Evolutionary conservation across 1,140 invertebrate species (phyloP).

Genomic region (Brachionus paranguensis): DNA sequence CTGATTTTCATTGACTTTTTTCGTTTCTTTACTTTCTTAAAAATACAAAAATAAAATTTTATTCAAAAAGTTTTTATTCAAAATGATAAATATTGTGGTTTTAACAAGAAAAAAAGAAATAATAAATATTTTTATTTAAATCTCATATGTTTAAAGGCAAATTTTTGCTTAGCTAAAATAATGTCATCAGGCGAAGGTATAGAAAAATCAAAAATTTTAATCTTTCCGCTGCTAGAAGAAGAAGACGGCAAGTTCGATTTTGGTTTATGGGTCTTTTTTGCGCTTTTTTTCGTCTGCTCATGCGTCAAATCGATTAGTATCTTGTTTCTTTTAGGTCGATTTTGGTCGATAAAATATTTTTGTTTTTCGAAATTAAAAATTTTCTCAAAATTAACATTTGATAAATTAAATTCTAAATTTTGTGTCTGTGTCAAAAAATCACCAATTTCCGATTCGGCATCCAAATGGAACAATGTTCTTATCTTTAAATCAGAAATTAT

Average conservation of each 20-base stretch:
- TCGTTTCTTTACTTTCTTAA: not conserved
- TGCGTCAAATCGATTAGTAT: not conserved
- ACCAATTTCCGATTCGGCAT: not conserved
- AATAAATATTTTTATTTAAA: constrained; percentile 20
- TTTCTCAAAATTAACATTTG: not conserved
- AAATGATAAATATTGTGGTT: not conserved
- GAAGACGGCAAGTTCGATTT: constrained; percentile 5
- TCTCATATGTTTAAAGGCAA: constrained; percentile 43
- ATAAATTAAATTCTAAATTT: not conserved
- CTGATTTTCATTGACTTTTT: not conserved
- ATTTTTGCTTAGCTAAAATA: constrained; percentile 51
- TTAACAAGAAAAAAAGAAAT: not conserved
- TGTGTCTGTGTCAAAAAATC: not conserved
- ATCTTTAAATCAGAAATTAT: not conserved
- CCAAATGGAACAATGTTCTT: not conserved
- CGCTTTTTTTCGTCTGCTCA: not conserved
- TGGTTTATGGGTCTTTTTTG: not conserved
- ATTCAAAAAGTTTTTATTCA: not conserved
- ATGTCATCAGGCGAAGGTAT: constrained; percentile 62
- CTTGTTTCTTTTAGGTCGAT: not conserved
- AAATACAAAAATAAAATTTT: not conserved
- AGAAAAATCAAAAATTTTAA: constrained; percentile 59
- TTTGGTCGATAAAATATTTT: not conserved
- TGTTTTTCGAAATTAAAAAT: not conserved
- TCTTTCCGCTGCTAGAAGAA: not conserved